These are phyloP conservation scores for Melanerpes formicivorus DNA, from an alignment of 2,113 vertebrate genomes.

Conservation along the genomic window DNA sequence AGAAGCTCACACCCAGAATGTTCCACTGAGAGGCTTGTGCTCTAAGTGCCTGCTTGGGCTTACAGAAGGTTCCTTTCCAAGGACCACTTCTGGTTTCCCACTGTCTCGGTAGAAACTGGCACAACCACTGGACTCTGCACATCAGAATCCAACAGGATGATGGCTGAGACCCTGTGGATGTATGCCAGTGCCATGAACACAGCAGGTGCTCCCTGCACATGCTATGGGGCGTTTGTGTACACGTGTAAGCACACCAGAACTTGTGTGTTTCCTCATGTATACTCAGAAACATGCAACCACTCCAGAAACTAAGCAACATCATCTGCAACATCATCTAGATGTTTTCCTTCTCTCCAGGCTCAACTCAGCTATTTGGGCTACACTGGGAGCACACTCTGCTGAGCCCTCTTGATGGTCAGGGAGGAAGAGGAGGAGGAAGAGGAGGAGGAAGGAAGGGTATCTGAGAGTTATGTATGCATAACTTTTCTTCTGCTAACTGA, in stretches of 20 bases:
- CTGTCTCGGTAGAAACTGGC: background rate
- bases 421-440: too few relatives aligned
- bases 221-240: background rate
- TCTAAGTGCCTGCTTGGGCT: background rate
- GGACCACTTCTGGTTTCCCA: background rate
- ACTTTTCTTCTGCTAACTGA: background rate
- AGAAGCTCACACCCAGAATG: background rate
- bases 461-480: background rate
- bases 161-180: background rate
- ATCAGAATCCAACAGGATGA: background rate
- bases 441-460: too few relatives aligned
- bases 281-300: background rate
- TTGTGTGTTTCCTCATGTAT: background rate
- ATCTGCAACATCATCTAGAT: background rate
- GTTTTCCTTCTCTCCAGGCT: background rate
- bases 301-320: background rate
- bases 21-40: background rate
- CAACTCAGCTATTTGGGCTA: background rate
- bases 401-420: background rate
- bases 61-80: background rate
- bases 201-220: background rate
- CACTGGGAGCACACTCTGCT: background rate
- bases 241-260: fast-evolving
- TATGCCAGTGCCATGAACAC: background rate
- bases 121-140: fast-evolving